These are phyloP conservation scores for Saccopteryx leptura DNA, from an alignment of 2,113 vertebrate genomes.

Conservation along the genomic window DNA sequence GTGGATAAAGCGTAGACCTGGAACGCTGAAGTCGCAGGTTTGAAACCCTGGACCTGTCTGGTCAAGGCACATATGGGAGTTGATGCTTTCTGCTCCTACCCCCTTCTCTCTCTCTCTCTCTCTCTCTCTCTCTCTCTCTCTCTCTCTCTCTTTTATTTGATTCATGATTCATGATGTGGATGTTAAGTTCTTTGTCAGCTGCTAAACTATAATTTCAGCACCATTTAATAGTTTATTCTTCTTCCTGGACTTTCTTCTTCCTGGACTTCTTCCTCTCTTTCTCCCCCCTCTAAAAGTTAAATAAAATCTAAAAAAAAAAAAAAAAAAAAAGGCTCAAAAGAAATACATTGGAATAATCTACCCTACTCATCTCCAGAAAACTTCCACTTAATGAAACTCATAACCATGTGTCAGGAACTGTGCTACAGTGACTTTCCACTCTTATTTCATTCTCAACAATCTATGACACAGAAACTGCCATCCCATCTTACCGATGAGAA, in stretches of 20 bases:
- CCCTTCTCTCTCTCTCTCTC: too few relatives aligned
- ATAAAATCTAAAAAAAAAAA: too few relatives aligned
- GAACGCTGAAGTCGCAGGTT: too few relatives aligned
- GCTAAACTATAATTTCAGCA: background rate
- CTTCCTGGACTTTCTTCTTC: background rate
- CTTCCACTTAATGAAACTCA: background rate
- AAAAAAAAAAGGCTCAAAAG: background rate
- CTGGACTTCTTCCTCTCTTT: too few relatives aligned
- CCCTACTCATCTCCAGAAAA: background rate
- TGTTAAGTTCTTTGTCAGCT: background rate
- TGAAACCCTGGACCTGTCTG: too few relatives aligned
- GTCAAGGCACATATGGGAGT: too few relatives aligned
- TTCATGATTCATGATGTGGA: background rate
- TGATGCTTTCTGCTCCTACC: too few relatives aligned
- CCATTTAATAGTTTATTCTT: background rate
- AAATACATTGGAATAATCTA: background rate
- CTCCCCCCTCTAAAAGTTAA: too few relatives aligned
- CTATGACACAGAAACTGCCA: background rate
- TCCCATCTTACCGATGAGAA: fast-evolving
- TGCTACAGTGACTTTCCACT: background rate
- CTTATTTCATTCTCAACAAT: background rate
- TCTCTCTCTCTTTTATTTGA: background rate
- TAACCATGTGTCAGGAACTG: background rate
- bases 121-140: too few relatives aligned
- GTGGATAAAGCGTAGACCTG: too few relatives aligned